Percentiles rank a stretch among this genome's conserved stretches.
Conservation (phyloP, 2,888 invertebrate species). For the Julus scandinavius region DNA sequence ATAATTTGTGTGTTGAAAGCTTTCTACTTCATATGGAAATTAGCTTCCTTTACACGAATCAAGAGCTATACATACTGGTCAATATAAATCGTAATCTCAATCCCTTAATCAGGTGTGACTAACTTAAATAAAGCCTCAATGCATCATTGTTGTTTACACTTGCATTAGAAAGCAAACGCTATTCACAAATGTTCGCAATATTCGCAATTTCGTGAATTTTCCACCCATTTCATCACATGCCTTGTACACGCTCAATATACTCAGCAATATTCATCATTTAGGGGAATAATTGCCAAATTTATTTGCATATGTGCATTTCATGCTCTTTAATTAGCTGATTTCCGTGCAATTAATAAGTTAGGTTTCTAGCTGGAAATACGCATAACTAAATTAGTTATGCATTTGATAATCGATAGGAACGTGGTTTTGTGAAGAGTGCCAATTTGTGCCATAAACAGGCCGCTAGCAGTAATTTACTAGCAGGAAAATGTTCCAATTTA, state of each 20-base stretch:
- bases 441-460: neutral
- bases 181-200: no score
- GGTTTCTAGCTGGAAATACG: neutral
- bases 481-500: neutral
- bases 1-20: no score
- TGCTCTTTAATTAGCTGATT: conserved; percentile 29
- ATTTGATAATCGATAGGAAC: neutral
- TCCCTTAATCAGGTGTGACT: no score
- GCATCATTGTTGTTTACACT: no score
- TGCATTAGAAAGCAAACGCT: no score
- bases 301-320: neutral
- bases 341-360: neutral
- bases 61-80: no score
- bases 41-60: no score
- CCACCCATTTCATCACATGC: no score
- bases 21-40: no score
- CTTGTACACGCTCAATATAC: neutral
- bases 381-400: neutral
- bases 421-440: neutral
- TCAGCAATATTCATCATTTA: neutral
- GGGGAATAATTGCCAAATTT: neutral
- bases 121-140: no score
- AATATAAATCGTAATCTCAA: no score
- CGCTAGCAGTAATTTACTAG: neutral
- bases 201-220: no score